Base-by-base conservation (phyloP, 2,797 vertebrate genomes). In the Australoheros facetus region DNA sequence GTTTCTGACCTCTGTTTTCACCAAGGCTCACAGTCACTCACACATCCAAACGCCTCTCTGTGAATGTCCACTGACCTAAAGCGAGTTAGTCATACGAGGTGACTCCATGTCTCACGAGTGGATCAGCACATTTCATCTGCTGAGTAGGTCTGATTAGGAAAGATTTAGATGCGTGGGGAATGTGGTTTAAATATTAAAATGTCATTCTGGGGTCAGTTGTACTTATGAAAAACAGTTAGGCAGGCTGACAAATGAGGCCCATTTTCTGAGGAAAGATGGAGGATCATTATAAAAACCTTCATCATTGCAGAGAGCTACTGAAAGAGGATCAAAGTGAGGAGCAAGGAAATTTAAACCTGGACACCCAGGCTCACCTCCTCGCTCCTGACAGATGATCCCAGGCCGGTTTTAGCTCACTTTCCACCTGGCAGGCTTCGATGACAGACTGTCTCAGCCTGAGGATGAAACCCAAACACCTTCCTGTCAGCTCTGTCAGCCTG, bases 371-470 rank as follows among this genome's bases (percentile, higher is more conserved):
- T 78, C 26, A 58, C 70, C 53, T 71, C 4, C 34, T 64, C 7
- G 14, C 5, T 78, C 75, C 54, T 11, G 51, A 79, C 13, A 45
- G 55, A 48, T 42, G 53, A 78, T 73, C 23, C 32, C 59, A 19
- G 58, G 10, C 51, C 28, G 17, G 53, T 48, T 64, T 73, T 3
- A 62, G 19, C 23, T 79, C 28, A n/a, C 69, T 77, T 55, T 13
- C 57, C 75, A 62, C 55, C 34, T 51, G 21, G n/a, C 58, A 59
- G 74, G 57, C 28, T 73, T 39, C 14, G 21, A 56, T 57, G 73
- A 77, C 78, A 78, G 75, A 71, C n/a, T 7, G 73, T 69, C 64
- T 69, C 64, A 51, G 42, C 23, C n/a, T 21, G 51, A 45, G 73
- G 80, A 70, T 32, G 19, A 32, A 16, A 57, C 26, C 34, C 56